Conservation (phyloP, 1,140 invertebrate species). For the Diploscapter pachys region DNA sequence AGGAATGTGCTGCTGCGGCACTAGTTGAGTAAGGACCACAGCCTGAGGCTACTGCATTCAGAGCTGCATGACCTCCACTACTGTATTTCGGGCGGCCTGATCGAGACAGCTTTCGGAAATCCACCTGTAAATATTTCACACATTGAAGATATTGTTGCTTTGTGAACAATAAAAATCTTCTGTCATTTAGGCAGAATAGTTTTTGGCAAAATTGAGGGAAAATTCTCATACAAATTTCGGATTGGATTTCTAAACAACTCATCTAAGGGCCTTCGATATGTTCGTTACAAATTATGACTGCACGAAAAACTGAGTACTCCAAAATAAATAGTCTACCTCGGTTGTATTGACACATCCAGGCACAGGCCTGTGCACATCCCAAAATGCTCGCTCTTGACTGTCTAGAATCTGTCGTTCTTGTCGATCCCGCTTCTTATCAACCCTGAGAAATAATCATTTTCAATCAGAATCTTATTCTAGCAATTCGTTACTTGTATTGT, state of each 20-base stretch:
- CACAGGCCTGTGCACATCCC: conserved; percentile 98
- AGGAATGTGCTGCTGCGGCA: conserved; percentile 33
- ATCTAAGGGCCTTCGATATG: too few relatives aligned
- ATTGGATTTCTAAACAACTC: too few relatives aligned
- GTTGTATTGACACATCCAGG: conserved; percentile 98
- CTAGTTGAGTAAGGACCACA: conserved; percentile 33
- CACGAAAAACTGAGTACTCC: conserved; percentile 58
- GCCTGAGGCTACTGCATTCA: conserved; percentile 35
- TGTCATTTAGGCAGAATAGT: too few relatives aligned
- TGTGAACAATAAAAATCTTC: conserved; percentile 70
- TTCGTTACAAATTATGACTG: neutral
- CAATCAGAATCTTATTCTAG: too few relatives aligned
- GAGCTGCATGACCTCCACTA: conserved; percentile 41
- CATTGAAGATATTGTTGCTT: conserved; percentile 11
- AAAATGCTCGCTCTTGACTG: conserved; percentile 97
- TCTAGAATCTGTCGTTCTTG: conserved; percentile 94
- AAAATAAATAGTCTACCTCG: conserved; percentile 78
- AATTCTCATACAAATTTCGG: too few relatives aligned
- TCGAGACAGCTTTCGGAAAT: conserved; percentile 76
- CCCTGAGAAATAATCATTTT: conserved; percentile 67
- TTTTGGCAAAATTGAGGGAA: too few relatives aligned
- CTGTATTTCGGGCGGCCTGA: conserved; percentile 68
- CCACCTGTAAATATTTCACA: conserved; percentile 40
- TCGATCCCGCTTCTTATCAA: conserved; percentile 97
- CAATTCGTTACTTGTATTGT: conserved; percentile 64